Percentiles rank a stretch among this genome's conserved stretches.
Evolutionary conservation across 2,888 invertebrate species (phyloP).

Genomic region (Thymelicus acteon): DNA sequence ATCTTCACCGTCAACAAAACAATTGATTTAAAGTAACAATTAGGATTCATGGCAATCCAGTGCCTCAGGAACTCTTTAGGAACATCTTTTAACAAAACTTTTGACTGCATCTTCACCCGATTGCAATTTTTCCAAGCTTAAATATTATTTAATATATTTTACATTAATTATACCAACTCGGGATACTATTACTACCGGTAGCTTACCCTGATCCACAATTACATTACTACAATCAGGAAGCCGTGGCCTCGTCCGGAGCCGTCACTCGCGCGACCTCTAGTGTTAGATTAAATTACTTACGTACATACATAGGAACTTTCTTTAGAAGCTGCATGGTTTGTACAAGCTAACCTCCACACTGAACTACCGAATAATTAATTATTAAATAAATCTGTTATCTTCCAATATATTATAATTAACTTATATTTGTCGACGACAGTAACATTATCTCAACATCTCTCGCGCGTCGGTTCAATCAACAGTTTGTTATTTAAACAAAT

Average conservation of each 20-base stretch:
- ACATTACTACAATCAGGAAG: conserved; percentile 68
- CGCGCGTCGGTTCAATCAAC: conserved; percentile 21
- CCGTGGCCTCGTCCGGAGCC: conserved; percentile 58
- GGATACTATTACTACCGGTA: conserved; percentile 46
- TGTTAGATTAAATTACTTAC: conserved; percentile 82
- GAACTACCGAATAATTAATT: conserved; percentile 78
- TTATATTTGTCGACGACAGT: conserved; percentile 32
- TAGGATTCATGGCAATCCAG: not conserved
- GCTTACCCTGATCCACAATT: conserved; percentile 75
- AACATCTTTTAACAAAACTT: conserved; percentile 41
- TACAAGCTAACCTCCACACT: conserved; percentile 84
- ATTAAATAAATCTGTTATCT: conserved; percentile 73
- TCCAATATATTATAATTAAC: conserved; percentile 46
- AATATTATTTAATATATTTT: conserved; percentile 30
- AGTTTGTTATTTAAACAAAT: conserved; percentile 7
- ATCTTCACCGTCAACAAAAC: conserved; percentile 30
- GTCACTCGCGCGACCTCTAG: conserved; percentile 71
- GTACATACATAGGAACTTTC: conserved; percentile 85
- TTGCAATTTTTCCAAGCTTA: conserved; percentile 30
- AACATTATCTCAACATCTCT: conserved; percentile 37
- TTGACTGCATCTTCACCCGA: not conserved
- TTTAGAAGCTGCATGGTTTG: conserved; percentile 85
- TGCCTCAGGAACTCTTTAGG: conserved; percentile 47
- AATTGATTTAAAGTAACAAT: conserved; percentile 15
- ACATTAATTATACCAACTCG: conserved; percentile 31